phyloP scores from a whole-genome alignment of 2,113 vertebrate genomes.

The Hypomesus transpacificus region DNA sequence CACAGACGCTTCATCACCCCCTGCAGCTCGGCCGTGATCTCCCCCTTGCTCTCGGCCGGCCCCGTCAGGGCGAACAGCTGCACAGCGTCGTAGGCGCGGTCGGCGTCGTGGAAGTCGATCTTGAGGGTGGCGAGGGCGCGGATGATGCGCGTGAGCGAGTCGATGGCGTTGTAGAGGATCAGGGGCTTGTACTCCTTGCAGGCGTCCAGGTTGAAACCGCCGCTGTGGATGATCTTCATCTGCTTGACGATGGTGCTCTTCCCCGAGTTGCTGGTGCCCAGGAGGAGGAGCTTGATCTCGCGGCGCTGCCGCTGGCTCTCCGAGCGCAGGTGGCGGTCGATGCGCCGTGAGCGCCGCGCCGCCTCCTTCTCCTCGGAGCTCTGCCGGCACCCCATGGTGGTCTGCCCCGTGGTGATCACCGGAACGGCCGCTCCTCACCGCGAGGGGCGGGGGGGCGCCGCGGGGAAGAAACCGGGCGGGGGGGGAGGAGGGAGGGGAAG shows the following conservation, averaged over 20 bases:
- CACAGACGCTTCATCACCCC: conserved; percentile 97
- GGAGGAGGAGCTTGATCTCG: conserved; percentile 94
- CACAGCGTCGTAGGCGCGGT: conserved; percentile 94
- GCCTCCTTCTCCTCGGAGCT: conserved; percentile 99
- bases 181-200: conserved; percentile 98
- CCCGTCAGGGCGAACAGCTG: conserved; percentile 97
- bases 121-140: conserved; percentile 92
- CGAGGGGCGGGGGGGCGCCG: conserved; percentile 23
- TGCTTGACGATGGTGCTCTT: conserved; percentile 99
- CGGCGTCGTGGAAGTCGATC: conserved; percentile 96
- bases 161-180: conserved; percentile 97
- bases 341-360: conserved; percentile 92
- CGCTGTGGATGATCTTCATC: conserved; percentile 99
- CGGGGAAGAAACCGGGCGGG: conserved; percentile 22
- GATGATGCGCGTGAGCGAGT: conserved; percentile 97
- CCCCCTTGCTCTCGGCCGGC: conserved; percentile 95
- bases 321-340: conserved; percentile 97
- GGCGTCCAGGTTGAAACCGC: conserved; percentile 96
- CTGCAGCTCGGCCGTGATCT: conserved; percentile 91
- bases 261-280: conserved; percentile 98
- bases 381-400: conserved; percentile 98
- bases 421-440: conserved; percentile 64
- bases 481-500: not conserved
- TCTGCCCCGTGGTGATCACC: conserved; percentile 63
- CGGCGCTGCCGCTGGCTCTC: conserved; percentile 96